Evolutionary conservation across 1,140 invertebrate genomes (phyloP), one percentile per base, ranked within the genome.

Genomic region (Drosophila busckii): DNA sequence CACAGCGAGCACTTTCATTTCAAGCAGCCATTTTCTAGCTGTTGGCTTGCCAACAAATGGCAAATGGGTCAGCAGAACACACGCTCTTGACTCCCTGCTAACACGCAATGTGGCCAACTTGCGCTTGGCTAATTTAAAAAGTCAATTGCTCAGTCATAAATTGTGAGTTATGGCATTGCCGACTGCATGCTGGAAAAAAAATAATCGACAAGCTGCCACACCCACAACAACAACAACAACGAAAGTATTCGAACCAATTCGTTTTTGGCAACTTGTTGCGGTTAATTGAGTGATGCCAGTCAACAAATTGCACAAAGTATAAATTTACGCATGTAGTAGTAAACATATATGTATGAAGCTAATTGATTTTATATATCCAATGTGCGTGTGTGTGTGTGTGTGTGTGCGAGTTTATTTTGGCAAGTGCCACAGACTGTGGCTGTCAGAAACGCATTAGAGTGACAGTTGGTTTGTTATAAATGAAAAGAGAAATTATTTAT

Each of bases 401-500:
- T 31, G n/a, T n/a, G n/a, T n/a, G n/a, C n/a, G n/a, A n/a, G n/a
- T n/a, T n/a, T n/a, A n/a, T 58, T 58, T 50, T 66, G 58, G 58
- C 58, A 46, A 59, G 19, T 45, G 34, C 50, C 49, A 56, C 60
- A 6, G 16, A 22, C 20, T 34, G 25, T 42, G 23, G 48, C 54
- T 73, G 73, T 80, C 71, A 71, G 42, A 64, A 71, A 80, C 58
- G 56, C 67, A 60, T 71, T 64, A 63, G 26, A 32, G 40, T 19
- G 53, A 53, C 49, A 60, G 22, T 28, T 60, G 56, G 25, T 32
- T 12, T 29, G 9, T 16, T n/a, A 12, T 32, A 46, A 40, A 35
- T 53, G 29, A 65, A 76, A 80, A 75, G 69, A 82, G 75, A 80
- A 80, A 82, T 70, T 76, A 58, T 70, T 71, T 64, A 66, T 80